phyloP scores from a whole-genome alignment of 2,797 vertebrate species.

The Carapus acus region DNA sequence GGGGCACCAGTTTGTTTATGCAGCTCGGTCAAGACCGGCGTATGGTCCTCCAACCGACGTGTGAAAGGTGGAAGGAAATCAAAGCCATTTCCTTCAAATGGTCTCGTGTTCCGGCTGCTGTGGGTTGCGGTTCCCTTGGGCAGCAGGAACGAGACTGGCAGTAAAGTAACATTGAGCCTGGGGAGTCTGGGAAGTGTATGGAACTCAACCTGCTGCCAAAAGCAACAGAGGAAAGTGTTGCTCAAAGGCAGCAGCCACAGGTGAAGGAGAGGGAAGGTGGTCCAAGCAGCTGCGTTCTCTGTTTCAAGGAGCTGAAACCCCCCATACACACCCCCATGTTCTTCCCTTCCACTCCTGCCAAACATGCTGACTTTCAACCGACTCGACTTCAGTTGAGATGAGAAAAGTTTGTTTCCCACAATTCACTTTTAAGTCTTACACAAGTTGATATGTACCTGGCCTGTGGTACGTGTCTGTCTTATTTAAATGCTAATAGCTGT shows the following conservation, averaged over 20 bases:
- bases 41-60: slow-evolving; percentile 51
- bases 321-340: slow-evolving; percentile 27
- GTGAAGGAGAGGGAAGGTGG: slow-evolving; percentile 42
- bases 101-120: slow-evolving; percentile 39
- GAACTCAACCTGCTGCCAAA: slow-evolving; percentile 51
- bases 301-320: slow-evolving; percentile 17
- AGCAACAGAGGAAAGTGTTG: slow-evolving; percentile 61
- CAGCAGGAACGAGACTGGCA: slow-evolving; percentile 42
- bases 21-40: slow-evolving; percentile 44
- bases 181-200: slow-evolving; percentile 47
- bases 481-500: slow-evolving; percentile 79
- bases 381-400: slow-evolving; percentile 29
- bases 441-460: slow-evolving; percentile 24
- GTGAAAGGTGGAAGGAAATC: slow-evolving; percentile 72
- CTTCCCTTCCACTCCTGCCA: slow-evolving; percentile 2
- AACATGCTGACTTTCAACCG: too few species aligned
- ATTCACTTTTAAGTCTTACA: slow-evolving; percentile 34
- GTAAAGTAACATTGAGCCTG: slow-evolving; percentile 37
- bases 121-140: slow-evolving; percentile 56
- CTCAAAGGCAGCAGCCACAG: slow-evolving; percentile 52
- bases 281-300: slow-evolving; percentile 23
- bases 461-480: slow-evolving; percentile 65
- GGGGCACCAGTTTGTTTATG: slow-evolving; percentile 55
- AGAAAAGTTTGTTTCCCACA: slow-evolving; percentile 49
- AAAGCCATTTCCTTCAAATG: slow-evolving; percentile 62